These are phyloP conservation scores for Rallus limicola DNA, from an alignment of 2,113 vertebrate species.

Conservation along the genomic window DNA sequence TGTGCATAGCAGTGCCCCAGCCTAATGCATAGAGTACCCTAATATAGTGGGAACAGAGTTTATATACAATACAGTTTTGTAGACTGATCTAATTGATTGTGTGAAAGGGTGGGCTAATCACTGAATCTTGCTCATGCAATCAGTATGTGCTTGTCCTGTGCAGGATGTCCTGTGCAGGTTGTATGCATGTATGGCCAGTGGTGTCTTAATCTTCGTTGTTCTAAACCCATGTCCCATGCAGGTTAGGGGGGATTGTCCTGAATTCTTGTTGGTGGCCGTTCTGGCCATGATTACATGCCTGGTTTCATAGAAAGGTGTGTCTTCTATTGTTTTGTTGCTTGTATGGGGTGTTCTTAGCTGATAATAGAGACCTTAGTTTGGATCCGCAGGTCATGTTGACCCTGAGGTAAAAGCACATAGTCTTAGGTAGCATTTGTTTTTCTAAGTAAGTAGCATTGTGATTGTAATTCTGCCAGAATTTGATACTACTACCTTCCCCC, in stretches of 20 bases:
- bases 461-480: neutral
- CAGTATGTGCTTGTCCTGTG: neutral
- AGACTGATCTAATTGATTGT: neutral
- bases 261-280: fast-evolving
- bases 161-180: neutral
- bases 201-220: neutral
- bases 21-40: neutral
- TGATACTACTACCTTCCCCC: too few relatives aligned
- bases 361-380: neutral
- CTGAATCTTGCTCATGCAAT: neutral
- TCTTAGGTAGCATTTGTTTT: neutral
- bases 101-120: neutral
- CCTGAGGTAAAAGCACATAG: neutral
- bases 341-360: neutral
- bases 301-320: neutral
- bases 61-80: neutral
- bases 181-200: neutral
- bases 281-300: neutral
- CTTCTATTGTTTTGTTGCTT: neutral
- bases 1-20: fast-evolving
- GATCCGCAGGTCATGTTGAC: neutral
- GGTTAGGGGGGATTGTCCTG: neutral
- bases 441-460: neutral
- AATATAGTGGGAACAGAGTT: neutral
- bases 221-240: neutral